Conservation (phyloP, 1,140 invertebrate genomes). For the Harpegnathos saltator region DNA sequence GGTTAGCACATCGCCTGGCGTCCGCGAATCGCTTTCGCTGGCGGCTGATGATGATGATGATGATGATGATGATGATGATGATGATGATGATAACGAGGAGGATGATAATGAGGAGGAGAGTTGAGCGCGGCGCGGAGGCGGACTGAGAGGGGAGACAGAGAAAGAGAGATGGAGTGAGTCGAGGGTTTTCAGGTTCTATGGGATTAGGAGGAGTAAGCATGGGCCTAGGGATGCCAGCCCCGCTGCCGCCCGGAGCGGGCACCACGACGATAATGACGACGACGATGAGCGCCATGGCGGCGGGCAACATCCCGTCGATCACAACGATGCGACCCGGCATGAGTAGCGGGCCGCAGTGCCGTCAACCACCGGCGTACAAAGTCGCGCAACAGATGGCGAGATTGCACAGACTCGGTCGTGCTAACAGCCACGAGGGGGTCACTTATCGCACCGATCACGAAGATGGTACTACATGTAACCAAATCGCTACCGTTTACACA, state of each 20-base stretch:
- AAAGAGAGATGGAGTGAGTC: slow-evolving; percentile 81
- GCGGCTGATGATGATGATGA: slow-evolving; percentile 24
- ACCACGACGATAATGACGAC: slow-evolving; percentile 72
- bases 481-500: slow-evolving; percentile 65
- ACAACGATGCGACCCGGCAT: slow-evolving; percentile 75
- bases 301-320: slow-evolving; percentile 59
- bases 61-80: slow-evolving; percentile 8
- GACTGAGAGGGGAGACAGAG: slow-evolving; percentile 52
- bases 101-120: slow-evolving; percentile 14
- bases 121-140: neutral
- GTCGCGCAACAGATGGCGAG: slow-evolving; percentile 93
- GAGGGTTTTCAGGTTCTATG: slow-evolving; percentile 85
- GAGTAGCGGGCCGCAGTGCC: slow-evolving; percentile 78
- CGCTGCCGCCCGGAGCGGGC: slow-evolving; percentile 75
- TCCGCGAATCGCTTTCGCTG: slow-evolving; percentile 25
- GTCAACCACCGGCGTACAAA: slow-evolving; percentile 91
- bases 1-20: neutral
- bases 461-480: slow-evolving; percentile 89
- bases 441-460: slow-evolving; percentile 88
- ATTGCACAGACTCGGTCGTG: slow-evolving; percentile 91
- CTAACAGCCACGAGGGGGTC: slow-evolving; percentile 94
- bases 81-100: slow-evolving; percentile 11
- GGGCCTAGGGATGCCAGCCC: slow-evolving; percentile 80
- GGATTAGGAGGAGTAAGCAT: slow-evolving; percentile 77
- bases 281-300: slow-evolving; percentile 66